Evolutionary conservation across 2,888 invertebrate genomes (phyloP), one percentile per base, ranked within the genome.

Genomic region (Philaethria dido): DNA sequence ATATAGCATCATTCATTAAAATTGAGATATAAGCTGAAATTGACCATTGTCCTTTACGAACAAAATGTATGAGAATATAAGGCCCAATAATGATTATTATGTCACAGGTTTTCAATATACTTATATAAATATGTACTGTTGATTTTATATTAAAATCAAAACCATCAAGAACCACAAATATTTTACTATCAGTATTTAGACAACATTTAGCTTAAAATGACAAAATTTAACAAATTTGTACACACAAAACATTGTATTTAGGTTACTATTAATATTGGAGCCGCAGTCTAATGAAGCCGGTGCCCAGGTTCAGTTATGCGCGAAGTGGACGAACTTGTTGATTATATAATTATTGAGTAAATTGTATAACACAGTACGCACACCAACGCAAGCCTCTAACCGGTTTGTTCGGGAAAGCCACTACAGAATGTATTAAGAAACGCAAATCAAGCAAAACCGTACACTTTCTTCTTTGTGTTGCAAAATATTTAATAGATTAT

Each of bases 301-400:
- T n/a, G 22, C 22, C 14, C 48, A 44, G 42, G 20, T 20, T 44
- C 13, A 54, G 50, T 20, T 60, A 50, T 67, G 63, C 59, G 63
- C 45, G 63, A 67, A 22, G 48, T 39, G 48, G 57, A 39, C 57
- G 36, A 68, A 62, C 70, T 50, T 22, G 70, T 65, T 47, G 57
- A 62, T 70, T 71, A 71, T 69, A 59, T 71, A 71, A 71, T 64
- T 52, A 62, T 69, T 59, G 36, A 60, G 62, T 62, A 63, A 66
- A 66, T 68, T 68, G 61, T 68, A 68, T 71, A 69, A 69, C 45
- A 64, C 62, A 62, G 64, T 68, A 64, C 60, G 57, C 70, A 64
- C 64, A 57, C 60, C 33, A 45, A 39, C 39, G 36, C 47, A 54
- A 63, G 11, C 52, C 13, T 25, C 42, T 42, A 62, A 71, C 69